Evolutionary conservation across 2,888 invertebrate species (phyloP).

Genomic region (Chymomyza fuscimana): DNA sequence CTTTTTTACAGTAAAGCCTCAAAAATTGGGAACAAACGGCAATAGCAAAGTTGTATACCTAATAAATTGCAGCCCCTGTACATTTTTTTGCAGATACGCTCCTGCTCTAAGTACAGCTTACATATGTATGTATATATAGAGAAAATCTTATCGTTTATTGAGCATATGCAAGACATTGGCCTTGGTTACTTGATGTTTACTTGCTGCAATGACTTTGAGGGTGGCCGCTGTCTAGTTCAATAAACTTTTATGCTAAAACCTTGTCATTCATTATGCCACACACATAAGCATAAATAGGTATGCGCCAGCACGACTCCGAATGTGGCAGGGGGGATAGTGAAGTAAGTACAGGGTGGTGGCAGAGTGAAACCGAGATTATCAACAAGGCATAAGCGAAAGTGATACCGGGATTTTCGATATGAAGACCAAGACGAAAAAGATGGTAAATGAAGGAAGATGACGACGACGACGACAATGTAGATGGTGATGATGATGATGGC

Average conservation of each 20-base stretch:
- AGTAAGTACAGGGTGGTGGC: background rate
- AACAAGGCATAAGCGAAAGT: conserved; percentile 70
- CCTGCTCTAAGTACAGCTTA: too few relatives aligned
- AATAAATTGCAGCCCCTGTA: too few relatives aligned
- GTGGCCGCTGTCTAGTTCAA: conserved; percentile 51
- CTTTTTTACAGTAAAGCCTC: too few relatives aligned
- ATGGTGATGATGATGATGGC: conserved; percentile 32
- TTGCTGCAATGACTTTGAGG: background rate
- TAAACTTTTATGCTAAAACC: conserved; percentile 72
- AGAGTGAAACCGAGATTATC: conserved; percentile 71
- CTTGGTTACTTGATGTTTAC: background rate
- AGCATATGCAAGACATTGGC: background rate
- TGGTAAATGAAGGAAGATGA: conserved; percentile 12
- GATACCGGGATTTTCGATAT: conserved; percentile 71
- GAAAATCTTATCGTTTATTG: background rate
- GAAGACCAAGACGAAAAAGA: conserved; percentile 44
- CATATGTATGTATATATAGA: too few relatives aligned
- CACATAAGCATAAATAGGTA: conserved; percentile 56
- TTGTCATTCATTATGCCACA: conserved; percentile 43
- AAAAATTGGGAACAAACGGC: too few relatives aligned
- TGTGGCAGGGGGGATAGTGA: conserved; percentile 6
- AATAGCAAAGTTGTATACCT: too few relatives aligned
- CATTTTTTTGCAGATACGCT: too few relatives aligned
- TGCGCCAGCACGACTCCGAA: conserved; percentile 59
- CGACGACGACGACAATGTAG: conserved; percentile 21